Evolutionary conservation across 1,140 invertebrate species (phyloP).

Genomic region (Contarinia nasturtii): DNA sequence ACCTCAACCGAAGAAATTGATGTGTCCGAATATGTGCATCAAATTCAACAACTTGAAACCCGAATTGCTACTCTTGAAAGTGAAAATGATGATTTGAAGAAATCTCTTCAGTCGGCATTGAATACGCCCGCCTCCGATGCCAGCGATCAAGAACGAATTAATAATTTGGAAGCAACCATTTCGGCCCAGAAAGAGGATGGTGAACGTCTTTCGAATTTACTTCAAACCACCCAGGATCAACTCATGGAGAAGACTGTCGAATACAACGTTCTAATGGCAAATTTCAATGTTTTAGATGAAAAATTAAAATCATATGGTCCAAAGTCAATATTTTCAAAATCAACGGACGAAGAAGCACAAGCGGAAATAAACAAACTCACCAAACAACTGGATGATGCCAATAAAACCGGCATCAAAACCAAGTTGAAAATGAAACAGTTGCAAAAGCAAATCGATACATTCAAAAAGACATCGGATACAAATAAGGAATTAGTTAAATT

Average conservation of each 20-base stretch:
- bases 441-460: conserved; percentile 59
- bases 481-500: conserved; percentile 45
- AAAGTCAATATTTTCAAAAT: conserved; percentile 21
- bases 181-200: conserved; percentile 27
- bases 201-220: conserved; percentile 18
- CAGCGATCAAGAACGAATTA: conserved; percentile 24
- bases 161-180: conserved; percentile 25
- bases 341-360: conserved; percentile 16
- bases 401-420: conserved; percentile 67
- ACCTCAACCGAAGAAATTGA: conserved; percentile 8
- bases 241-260: conserved; percentile 29
- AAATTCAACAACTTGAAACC: not conserved
- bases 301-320: conserved; percentile 23
- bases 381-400: conserved; percentile 49
- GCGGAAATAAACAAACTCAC: conserved; percentile 36
- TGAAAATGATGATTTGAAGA: conserved; percentile 7
- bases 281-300: conserved; percentile 29
- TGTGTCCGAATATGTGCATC: conserved; percentile 5
- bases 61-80: conserved; percentile 9
- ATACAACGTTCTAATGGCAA: conserved; percentile 22
- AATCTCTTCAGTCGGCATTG: conserved; percentile 1
- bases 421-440: conserved; percentile 68
- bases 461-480: conserved; percentile 49
- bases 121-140: conserved; percentile 10
- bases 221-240: conserved; percentile 25